Evolutionary conservation across 2,888 invertebrate species (phyloP), one percentile per base, ranked within the genome.

Genomic region (Oligia latruncula): DNA sequence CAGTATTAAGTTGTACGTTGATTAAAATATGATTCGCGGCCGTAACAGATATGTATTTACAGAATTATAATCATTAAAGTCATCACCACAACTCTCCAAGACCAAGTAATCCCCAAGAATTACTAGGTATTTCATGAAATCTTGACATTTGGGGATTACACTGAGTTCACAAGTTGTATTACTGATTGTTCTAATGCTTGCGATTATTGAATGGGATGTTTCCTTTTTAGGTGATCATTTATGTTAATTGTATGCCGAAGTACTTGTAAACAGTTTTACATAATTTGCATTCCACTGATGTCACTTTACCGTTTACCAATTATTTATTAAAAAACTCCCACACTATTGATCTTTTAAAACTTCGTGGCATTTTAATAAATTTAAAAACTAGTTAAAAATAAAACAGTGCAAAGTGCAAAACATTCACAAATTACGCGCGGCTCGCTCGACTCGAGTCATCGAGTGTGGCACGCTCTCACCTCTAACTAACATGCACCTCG

Each of bases 211-310:
- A 65, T 40, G 20, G 65, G 40, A 40, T 65, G 65, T 40, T 65
- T 65, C 65, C 65, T 65, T 65, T 65, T 65, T 40, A 65, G 40
- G 65, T 65, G 65, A 65, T 40, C 40, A 43, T 35, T 35, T 2
- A 35, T 3, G 35, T 35, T 35, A 3, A 3, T 35, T 35, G 35
- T 35, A 35, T 66, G 65, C 65, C 40, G 65, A 66, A 66, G 40
- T 66, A 66, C 65, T 66, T 66, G 65, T 66, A 66, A 66, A 66
- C 65, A 66, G 40, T 66, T 43, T 43, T 66, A 43, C 40, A 66
- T 23, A 66, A 66, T 43, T 40, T 65, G 35, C 40, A 65, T 65
- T 65, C 40, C 65, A 65, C 20, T 40, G 65, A 65, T 65, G 65
- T 40, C 65, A 65, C 65, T 65, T 35, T 35, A 40, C 11, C 11